These are phyloP conservation scores for Octomys mimax DNA, from an alignment of 2,797 vertebrate species.

Conservation along the genomic window DNA sequence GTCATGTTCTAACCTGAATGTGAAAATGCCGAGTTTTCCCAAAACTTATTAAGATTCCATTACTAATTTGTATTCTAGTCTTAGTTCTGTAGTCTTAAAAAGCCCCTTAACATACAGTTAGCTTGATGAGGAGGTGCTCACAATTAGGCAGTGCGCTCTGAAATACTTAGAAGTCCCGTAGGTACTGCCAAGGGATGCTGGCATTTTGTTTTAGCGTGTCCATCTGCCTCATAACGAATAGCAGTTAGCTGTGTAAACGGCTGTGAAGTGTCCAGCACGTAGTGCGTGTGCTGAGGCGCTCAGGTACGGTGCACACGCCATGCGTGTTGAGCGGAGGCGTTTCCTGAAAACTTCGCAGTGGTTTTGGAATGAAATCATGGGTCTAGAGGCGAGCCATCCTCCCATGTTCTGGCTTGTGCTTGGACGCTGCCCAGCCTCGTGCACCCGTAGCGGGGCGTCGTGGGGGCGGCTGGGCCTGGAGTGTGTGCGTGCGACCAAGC, in stretches of 20 bases:
- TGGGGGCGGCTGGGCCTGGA: background rate
- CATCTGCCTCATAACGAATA: background rate
- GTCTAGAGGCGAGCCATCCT: background rate
- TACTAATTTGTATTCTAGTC: conserved; percentile 42
- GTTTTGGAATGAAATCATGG: conserved; percentile 35
- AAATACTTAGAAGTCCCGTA: conserved; percentile 17
- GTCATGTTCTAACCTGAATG: background rate
- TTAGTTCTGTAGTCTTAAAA: conserved; percentile 39
- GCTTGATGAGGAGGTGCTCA: background rate
- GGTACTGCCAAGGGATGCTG: background rate
- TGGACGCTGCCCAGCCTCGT: background rate
- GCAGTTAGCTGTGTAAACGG: background rate
- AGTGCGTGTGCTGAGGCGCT: no score
- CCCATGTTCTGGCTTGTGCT: background rate
- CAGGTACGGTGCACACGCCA: background rate
- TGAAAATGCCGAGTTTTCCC: background rate
- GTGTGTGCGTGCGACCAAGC: background rate
- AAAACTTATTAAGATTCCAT: background rate
- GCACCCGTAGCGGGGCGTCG: background rate
- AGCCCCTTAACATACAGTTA: background rate
- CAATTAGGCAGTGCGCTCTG: background rate
- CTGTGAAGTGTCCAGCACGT: background rate
- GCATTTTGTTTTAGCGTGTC: conserved; percentile 39
- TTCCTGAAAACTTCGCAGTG: conserved; percentile 8
- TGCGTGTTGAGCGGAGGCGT: background rate